phyloP scores from a whole-genome alignment of 1,140 invertebrate genomes.

The Drosophila ercepeae region DNA sequence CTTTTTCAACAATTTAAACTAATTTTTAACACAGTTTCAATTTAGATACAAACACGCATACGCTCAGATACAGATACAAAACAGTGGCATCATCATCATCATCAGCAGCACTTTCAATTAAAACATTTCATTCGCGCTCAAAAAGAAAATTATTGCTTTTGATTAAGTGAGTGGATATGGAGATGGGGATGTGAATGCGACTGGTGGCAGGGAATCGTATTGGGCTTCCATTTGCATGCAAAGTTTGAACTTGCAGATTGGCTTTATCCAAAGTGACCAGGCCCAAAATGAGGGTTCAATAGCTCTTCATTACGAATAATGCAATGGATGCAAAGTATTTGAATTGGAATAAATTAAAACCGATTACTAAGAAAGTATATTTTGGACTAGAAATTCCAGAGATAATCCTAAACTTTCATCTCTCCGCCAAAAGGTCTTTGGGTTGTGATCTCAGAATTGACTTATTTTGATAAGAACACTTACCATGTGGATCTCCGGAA shows the following conservation, averaged over 20 bases:
- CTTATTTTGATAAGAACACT: constrained; percentile 45
- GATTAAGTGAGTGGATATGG: constrained; percentile 56
- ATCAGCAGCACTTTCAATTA: constrained; percentile 75
- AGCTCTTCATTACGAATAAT: background rate
- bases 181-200: constrained; percentile 18
- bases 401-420: constrained; percentile 45
- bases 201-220: constrained; percentile 10
- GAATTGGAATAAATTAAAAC: background rate
- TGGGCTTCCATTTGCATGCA: constrained; percentile 45
- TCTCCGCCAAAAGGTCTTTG: constrained; percentile 36
- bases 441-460: background rate
- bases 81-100: constrained; percentile 52
- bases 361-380: too few species aligned
- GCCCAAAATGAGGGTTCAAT: constrained; percentile 25
- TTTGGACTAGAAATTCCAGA: background rate
- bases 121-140: constrained; percentile 67
- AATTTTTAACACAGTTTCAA: constrained; percentile 72
- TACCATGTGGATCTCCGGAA: constrained; percentile 47
- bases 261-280: constrained; percentile 19
- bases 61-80: constrained; percentile 12
- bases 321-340: background rate
- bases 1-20: constrained; percentile 62
- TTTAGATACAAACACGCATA: constrained; percentile 49
- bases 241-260: constrained; percentile 16
- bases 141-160: constrained; percentile 64